Percentiles rank a stretch among this genome's conserved stretches.
Evolutionary conservation across 2,797 vertebrate species (phyloP).

Genomic region (Crypturellus tataupa): DNA sequence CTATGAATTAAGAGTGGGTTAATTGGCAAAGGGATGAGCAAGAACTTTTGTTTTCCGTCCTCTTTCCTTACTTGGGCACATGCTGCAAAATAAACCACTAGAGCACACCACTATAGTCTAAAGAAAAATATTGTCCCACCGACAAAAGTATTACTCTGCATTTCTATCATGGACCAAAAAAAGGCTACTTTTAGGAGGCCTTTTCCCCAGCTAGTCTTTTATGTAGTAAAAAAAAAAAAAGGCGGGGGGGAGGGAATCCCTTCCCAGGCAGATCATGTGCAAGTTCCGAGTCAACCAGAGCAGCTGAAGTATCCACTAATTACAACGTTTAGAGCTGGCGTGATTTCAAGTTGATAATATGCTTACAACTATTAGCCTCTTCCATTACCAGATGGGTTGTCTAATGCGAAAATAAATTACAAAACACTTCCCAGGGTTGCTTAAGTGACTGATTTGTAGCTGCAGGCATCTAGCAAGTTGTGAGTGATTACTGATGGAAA

Average conservation of each 20-base stretch:
- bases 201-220: background rate
- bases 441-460: slow-evolving; percentile 52
- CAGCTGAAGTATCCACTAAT: background rate
- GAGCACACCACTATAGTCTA: background rate
- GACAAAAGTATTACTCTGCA: background rate
- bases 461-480: slow-evolving; percentile 49
- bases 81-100: background rate
- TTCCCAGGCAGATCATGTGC: background rate
- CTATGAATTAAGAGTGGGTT: background rate
- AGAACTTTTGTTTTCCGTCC: background rate
- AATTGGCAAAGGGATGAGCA: background rate
- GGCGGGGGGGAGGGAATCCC: background rate
- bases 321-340: background rate
- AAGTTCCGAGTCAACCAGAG: background rate
- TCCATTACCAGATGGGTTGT: slow-evolving; percentile 38
- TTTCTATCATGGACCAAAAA: background rate
- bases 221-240: background rate
- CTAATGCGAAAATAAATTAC: slow-evolving; percentile 45
- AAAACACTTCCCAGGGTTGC: slow-evolving; percentile 30
- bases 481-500: slow-evolving; percentile 48
- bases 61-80: background rate
- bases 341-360: slow-evolving; percentile 27
- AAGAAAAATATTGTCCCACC: background rate
- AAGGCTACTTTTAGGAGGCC: background rate
- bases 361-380: slow-evolving; percentile 22